phyloP scores from a whole-genome alignment of 1,140 invertebrate genomes.

The Drosophila asahinai region DNA sequence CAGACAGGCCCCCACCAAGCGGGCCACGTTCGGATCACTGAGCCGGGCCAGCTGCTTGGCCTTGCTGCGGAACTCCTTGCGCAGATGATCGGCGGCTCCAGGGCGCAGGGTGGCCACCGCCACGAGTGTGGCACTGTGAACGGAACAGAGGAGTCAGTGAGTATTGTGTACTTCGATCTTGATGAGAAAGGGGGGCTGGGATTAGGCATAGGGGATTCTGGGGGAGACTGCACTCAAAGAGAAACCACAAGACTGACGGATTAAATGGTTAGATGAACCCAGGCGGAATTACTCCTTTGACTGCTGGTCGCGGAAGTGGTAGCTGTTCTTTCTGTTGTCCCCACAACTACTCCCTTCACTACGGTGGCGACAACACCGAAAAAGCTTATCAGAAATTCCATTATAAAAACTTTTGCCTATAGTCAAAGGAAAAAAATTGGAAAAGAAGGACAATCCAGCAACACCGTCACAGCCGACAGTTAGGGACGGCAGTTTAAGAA shows the following conservation, averaged over 20 bases:
- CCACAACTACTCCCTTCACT: slow-evolving; percentile 53
- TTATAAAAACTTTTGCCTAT: slow-evolving; percentile 66
- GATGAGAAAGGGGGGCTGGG: no score
- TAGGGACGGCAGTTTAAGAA: slow-evolving; percentile 1
- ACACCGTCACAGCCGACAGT: slow-evolving; percentile 12
- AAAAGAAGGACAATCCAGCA: slow-evolving; percentile 13
- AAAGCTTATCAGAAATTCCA: slow-evolving; percentile 80
- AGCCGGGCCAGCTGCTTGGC: slow-evolving; percentile 90
- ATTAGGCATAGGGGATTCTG: no score
- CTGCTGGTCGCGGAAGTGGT: slow-evolving; percentile 14
- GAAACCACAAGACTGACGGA: neutral
- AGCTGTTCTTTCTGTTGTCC: slow-evolving; percentile 1
- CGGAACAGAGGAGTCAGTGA: neutral
- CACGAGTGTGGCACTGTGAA: slow-evolving; percentile 87
- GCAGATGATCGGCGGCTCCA: slow-evolving; percentile 88
- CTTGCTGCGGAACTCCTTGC: slow-evolving; percentile 89
- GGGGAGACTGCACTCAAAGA: neutral
- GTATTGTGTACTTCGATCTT: neutral
- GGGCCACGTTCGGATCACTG: slow-evolving; percentile 91
- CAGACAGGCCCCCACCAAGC: slow-evolving; percentile 92
- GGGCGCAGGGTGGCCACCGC: slow-evolving; percentile 91
- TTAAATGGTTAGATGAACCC: slow-evolving; percentile 43
- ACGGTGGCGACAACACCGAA: slow-evolving; percentile 53
- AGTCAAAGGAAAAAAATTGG: slow-evolving; percentile 30
- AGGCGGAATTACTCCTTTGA: neutral